Evolutionary conservation across 2,888 invertebrate species (phyloP), one percentile per base, ranked within the genome.

Genomic region (Vanessa cardui): DNA sequence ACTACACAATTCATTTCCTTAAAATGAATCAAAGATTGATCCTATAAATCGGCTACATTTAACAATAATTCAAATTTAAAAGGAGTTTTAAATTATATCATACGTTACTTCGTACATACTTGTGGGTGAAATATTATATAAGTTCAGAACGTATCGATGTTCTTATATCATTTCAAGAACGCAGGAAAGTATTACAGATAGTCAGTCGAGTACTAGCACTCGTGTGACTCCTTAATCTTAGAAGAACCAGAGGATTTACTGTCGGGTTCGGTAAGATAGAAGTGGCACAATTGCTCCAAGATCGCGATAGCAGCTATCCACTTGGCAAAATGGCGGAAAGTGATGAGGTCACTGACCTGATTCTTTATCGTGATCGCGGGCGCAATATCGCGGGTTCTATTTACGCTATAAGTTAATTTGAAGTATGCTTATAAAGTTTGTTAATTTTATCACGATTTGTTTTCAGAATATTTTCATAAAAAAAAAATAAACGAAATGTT

Each of bases 151-250:
- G 4, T 12, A 39, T 31, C 8, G 31, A 52, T 31, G 31, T 12
- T 6, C 31, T 20, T 16, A 54, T 2, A n/a, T 54, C 26, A 54
- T 54, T 49, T 54, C n/a, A n/a, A 54, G 2, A 54, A 15, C 52
- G 16, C n/a, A 6, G 31, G 16, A 39, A 7, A 18, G 33, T 18
- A 18, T 33, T 15, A 39, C 18, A 56, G 4, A 33, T 18, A 56
- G n/a, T 56, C 5, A 7, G 33, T 39, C 18, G 18, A 39, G 33
- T 56, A 8, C 96, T 47, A 94, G 95, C 73, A 96, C 98, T 0
- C 94, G 98, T 50, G 97, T 97, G 0, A 98, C 98, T 87, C 94
- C 96, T 98, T 0, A 98, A 98, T 89, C 99, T 99, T 7, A 99
- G 99, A n/a, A 98, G 98, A 0, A 96, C 96, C 6, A 87, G 95